Evolutionary conservation across 2,113 vertebrate genomes (phyloP).

Genomic region (Tragulus kanchil): DNA sequence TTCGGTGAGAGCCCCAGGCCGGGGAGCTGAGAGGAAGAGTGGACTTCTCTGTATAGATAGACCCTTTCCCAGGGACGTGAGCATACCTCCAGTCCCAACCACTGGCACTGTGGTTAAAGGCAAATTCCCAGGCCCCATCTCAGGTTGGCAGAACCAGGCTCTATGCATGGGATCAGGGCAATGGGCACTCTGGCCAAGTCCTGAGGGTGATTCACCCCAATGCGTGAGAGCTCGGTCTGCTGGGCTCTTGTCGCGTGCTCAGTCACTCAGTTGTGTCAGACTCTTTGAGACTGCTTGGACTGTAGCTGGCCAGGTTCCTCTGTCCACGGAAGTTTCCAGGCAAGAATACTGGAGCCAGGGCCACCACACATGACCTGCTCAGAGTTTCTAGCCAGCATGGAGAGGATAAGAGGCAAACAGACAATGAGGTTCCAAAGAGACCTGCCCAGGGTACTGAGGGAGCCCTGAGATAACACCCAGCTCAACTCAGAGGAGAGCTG

Average conservation of each 20-base stretch:
- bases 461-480: neutral
- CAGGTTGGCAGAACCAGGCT: neutral
- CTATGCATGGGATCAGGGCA: neutral
- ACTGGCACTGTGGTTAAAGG: neutral
- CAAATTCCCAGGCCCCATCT: neutral
- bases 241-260: neutral
- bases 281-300: neutral
- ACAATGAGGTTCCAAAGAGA: neutral
- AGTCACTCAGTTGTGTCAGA: no score
- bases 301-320: neutral
- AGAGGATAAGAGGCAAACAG: neutral
- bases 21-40: neutral
- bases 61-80: neutral
- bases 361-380: neutral
- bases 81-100: neutral
- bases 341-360: neutral
- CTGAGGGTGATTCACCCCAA: neutral
- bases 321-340: neutral
- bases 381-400: neutral
- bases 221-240: neutral
- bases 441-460: no score
- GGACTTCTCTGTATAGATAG: neutral
- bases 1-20: neutral
- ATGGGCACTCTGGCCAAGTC: neutral
- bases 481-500: neutral